phyloP scores from a whole-genome alignment of 1,140 invertebrate species.

The Papilio glaucus region DNA sequence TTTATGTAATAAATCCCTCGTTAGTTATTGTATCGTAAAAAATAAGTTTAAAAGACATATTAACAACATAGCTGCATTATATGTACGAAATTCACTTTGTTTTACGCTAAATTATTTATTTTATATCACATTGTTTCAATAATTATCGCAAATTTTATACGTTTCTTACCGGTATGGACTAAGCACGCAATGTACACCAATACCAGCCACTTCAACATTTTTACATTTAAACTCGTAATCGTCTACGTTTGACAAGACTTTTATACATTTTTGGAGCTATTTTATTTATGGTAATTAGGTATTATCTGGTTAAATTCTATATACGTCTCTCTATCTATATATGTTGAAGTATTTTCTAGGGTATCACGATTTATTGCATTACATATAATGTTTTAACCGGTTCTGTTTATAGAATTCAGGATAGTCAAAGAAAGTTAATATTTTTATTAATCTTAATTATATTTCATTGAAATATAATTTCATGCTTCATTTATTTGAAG shows the following conservation, averaged over 20 bases:
- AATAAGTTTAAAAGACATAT: too few relatives aligned
- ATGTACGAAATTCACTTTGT: too few relatives aligned
- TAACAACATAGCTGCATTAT: too few relatives aligned
- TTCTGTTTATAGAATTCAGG: background rate
- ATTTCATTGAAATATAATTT: too few relatives aligned
- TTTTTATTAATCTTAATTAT: background rate
- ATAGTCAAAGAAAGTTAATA: background rate
- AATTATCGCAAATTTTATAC: background rate
- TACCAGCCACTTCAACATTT: background rate
- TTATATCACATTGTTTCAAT: too few relatives aligned
- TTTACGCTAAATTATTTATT: too few relatives aligned
- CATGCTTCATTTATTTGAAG: too few relatives aligned
- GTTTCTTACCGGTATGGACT: conserved; percentile 3
- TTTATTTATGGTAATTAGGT: conserved; percentile 4
- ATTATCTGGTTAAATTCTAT: background rate
- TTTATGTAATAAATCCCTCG: too few relatives aligned
- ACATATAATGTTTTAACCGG: background rate
- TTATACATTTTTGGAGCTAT: background rate
- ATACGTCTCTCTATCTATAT: too few relatives aligned
- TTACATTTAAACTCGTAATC: background rate
- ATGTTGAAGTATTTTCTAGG: conserved; percentile 8
- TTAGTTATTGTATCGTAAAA: too few relatives aligned
- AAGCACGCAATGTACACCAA: background rate
- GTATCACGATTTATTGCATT: conserved; percentile 11
- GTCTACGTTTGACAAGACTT: background rate